Conservation (phyloP, 2,888 invertebrate genomes). For the Deilephila elpenor region DNA sequence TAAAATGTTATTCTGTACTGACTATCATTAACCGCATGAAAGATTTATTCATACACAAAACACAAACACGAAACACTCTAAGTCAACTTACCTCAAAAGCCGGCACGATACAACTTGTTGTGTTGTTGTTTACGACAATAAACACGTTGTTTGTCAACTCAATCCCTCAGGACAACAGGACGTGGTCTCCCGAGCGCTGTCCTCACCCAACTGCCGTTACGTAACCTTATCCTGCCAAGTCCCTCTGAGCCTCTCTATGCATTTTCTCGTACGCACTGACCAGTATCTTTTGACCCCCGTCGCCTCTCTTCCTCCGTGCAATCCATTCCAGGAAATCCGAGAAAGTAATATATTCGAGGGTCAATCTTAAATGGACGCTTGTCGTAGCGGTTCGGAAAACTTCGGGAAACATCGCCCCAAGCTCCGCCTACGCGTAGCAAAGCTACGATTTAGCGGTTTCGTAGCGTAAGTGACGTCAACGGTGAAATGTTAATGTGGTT, state of each 20-base stretch:
- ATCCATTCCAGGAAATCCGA: neutral
- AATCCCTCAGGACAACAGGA: conserved; percentile 44
- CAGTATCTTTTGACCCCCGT: conserved; percentile 53
- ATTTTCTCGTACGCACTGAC: conserved; percentile 57
- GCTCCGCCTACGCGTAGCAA: conserved; percentile 69
- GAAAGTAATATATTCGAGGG: conserved; percentile 34
- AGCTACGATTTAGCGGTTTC: conserved; percentile 51
- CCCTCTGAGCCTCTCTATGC: conserved; percentile 67
- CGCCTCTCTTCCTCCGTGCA: conserved; percentile 35
- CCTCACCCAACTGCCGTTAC: conserved; percentile 76
- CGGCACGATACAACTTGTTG: conserved; percentile 41
- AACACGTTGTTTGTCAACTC: conserved; percentile 80
- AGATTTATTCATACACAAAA: neutral
- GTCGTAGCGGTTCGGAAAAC: conserved; percentile 65
- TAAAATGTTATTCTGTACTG: no score
- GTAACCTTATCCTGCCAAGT: conserved; percentile 75
- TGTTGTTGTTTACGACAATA: conserved; percentile 74
- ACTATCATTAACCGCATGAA: no score
- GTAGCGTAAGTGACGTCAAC: conserved; percentile 36
- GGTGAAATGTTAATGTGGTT: conserved; percentile 32
- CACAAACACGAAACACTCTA: neutral
- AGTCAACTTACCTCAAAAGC: conserved; percentile 23
- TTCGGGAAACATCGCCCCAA: conserved; percentile 58
- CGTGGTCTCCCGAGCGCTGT: conserved; percentile 63
- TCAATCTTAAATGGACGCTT: conserved; percentile 54